Evolutionary conservation across 2,888 invertebrate genomes (phyloP).

Genomic region (Scaptomyza flava): DNA sequence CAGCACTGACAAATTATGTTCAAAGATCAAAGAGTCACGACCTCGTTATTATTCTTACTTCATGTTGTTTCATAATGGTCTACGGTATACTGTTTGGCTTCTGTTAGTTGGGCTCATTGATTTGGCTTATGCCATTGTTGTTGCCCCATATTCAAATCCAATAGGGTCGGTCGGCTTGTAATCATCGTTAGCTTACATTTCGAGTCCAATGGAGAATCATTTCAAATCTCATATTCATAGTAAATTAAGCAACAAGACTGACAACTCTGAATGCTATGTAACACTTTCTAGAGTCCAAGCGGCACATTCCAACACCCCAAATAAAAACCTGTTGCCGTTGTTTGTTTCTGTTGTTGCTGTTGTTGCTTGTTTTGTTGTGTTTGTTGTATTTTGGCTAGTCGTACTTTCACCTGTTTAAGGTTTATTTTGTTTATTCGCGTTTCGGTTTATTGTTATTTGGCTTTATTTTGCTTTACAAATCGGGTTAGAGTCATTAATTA

Average conservation of each 20-base stretch:
- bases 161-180: constrained; percentile 19
- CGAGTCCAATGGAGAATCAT: constrained; percentile 1
- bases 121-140: constrained; percentile 1
- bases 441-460: constrained; percentile 46
- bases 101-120: neutral
- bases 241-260: constrained; percentile 4
- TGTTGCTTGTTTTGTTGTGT: constrained; percentile 19
- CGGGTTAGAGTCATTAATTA: constrained; percentile 69
- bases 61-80: constrained; percentile 36
- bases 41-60: constrained; percentile 36
- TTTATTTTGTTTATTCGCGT: constrained; percentile 43
- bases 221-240: constrained; percentile 45
- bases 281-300: constrained; percentile 62
- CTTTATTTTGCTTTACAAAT: constrained; percentile 66
- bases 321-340: constrained; percentile 41
- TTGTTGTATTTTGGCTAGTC: constrained; percentile 53
- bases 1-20: constrained; percentile 16
- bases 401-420: constrained; percentile 67
- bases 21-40: constrained; percentile 32
- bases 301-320: constrained; percentile 56
- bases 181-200: constrained; percentile 13
- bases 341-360: constrained; percentile 8
- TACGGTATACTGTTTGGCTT: constrained; percentile 7
- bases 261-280: constrained; percentile 42
- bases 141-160: constrained; percentile 39